Percentiles rank a stretch among this genome's conserved stretches.
Evolutionary conservation across 37 sponge, comb jelly and placozoan genomes (phyloP).

Genomic region (Oscarella lobularis): DNA sequence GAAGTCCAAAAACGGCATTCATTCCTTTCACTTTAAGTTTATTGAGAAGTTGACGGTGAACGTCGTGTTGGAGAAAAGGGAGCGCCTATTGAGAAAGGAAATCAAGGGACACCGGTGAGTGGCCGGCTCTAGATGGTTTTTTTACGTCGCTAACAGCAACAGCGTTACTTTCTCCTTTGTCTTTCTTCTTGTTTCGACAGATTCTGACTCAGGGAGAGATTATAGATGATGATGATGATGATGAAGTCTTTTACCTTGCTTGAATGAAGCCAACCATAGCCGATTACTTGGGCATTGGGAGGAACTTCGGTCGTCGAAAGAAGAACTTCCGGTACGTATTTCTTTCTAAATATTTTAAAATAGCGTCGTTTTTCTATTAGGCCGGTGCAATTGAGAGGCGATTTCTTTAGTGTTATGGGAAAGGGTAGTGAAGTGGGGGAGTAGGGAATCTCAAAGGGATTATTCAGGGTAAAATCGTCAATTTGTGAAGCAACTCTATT

Average conservation of each 20-base stretch:
- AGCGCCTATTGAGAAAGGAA: conserved; percentile 35
- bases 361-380: neutral
- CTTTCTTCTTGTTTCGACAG: conserved; percentile 29
- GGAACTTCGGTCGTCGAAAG: conserved; percentile 57
- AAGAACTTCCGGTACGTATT: conserved; percentile 35
- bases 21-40: conserved; percentile 49
- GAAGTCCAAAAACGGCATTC: conserved; percentile 55
- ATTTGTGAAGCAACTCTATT: too few relatives aligned
- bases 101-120: too few relatives aligned
- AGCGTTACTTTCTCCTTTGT: conserved; percentile 56
- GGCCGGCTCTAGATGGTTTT: too few relatives aligned
- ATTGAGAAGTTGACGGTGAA: conserved; percentile 47
- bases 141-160: conserved; percentile 36
- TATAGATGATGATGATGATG: neutral
- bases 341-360: conserved; percentile 13
- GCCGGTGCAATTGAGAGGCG: conserved; percentile 31
- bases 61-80: conserved; percentile 57
- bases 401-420: conserved; percentile 9
- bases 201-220: conserved; percentile 15
- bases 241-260: conserved; percentile 7
- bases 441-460: conserved; percentile 28
- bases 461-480: neutral
- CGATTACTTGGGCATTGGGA: conserved; percentile 16
- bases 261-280: conserved; percentile 45
- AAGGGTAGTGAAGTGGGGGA: conserved; percentile 22